phyloP scores from a whole-genome alignment of 2,797 vertebrate genomes.

The Sphenodon punctatus region DNA sequence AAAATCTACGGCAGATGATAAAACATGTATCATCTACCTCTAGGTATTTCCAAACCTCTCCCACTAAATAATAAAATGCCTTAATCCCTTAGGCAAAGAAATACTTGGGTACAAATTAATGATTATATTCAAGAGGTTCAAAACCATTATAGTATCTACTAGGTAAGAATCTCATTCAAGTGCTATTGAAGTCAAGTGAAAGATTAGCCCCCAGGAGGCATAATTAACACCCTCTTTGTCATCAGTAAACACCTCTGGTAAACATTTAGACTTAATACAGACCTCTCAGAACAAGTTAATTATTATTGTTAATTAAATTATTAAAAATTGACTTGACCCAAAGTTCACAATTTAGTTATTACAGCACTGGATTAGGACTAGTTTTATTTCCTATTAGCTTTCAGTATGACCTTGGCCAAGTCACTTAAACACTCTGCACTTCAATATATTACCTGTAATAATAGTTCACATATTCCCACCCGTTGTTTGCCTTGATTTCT shows the following conservation, averaged over 20 bases:
- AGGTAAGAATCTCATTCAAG: neutral
- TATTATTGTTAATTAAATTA: neutral
- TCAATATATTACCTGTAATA: neutral
- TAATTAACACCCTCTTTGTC: too few relatives aligned
- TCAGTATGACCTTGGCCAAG: too few relatives aligned
- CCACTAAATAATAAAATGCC: neutral
- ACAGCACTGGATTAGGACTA: neutral
- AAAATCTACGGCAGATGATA: neutral
- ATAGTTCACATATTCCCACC: neutral
- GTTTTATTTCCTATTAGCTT: too few relatives aligned
- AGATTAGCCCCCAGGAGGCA: too few relatives aligned
- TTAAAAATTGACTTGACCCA: neutral
- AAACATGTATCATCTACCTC: neutral
- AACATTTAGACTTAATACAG: neutral
- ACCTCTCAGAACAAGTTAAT: too few relatives aligned
- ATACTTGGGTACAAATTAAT: neutral
- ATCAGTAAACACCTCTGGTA: neutral
- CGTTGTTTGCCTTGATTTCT: neutral
- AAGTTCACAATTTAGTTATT: neutral
- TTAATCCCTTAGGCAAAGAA: neutral
- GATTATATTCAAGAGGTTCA: neutral
- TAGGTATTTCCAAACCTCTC: neutral
- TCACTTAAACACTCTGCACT: neutral
- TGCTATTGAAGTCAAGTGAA: too few relatives aligned
- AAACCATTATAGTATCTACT: neutral